Percentiles rank a stretch among this genome's conserved stretches.
These are phyloP conservation scores for Oreohelix idahoensis DNA, from an alignment of 1,140 invertebrate genomes.

Conservation along the genomic window DNA sequence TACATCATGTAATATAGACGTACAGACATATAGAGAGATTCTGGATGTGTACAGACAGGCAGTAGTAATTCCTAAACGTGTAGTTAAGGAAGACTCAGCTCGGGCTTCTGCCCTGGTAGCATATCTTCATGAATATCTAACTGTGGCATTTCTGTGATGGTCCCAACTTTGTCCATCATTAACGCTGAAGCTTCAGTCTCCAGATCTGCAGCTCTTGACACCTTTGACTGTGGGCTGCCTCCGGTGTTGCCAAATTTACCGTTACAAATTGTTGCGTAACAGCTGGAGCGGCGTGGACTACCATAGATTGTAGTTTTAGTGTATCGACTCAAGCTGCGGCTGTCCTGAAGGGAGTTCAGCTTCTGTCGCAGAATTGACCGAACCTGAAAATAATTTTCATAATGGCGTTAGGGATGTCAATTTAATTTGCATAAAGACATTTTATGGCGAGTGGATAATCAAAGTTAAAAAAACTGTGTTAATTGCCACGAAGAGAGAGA, in stretches of 20 bases:
- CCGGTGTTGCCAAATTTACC: not conserved
- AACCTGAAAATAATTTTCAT: constrained; percentile 48
- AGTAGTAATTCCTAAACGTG: no score
- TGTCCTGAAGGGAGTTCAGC: constrained; percentile 57
- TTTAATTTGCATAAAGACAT: no score
- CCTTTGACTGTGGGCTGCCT: not conserved
- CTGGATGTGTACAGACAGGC: no score
- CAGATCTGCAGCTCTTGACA: not conserved
- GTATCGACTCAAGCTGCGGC: constrained; percentile 46
- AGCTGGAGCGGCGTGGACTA: constrained; percentile 44
- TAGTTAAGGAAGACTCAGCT: no score
- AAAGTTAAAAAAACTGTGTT: no score
- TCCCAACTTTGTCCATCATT: not conserved
- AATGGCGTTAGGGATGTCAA: not conserved
- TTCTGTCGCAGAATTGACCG: constrained; percentile 59
- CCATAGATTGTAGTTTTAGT: constrained; percentile 58
- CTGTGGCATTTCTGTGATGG: no score
- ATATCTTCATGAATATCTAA: no score
- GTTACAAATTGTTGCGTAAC: constrained; percentile 27
- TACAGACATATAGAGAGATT: no score
- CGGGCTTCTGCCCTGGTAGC: no score
- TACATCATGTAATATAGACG: no score
- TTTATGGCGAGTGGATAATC: no score
- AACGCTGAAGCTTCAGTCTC: not conserved
- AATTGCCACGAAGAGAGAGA: no score